Conservation (phyloP, 2,888 invertebrate species). For the Amphipyra berbera region DNA sequence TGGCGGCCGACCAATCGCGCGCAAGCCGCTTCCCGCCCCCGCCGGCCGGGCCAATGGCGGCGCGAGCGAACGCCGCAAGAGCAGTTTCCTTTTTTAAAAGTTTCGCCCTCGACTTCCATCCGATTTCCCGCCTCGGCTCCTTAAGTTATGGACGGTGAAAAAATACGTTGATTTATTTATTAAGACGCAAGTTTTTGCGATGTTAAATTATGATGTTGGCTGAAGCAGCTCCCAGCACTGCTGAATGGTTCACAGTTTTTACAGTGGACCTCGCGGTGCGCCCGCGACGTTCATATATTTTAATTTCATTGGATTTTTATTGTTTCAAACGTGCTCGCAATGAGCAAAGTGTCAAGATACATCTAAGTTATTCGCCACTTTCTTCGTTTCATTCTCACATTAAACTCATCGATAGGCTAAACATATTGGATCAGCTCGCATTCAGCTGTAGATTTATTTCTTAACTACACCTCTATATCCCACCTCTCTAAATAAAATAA, state of each 20-base stretch:
- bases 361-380: conserved; percentile 55
- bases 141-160: conserved; percentile 86
- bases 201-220: conserved; percentile 85
- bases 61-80: conserved; percentile 77
- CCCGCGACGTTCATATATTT: conserved; percentile 61
- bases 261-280: conserved; percentile 44
- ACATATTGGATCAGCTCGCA: conserved; percentile 29
- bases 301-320: conserved; percentile 74
- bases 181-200: conserved; percentile 82
- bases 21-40: conserved; percentile 82
- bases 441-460: conserved; percentile 39
- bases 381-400: conserved; percentile 30
- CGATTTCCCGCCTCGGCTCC: conserved; percentile 88
- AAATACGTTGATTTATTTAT: conserved; percentile 86
- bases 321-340: conserved; percentile 65
- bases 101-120: conserved; percentile 88
- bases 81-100: conserved; percentile 90
- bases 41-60: conserved; percentile 79
- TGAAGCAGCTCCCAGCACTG: conserved; percentile 68
- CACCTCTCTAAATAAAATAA: conserved; percentile 5
- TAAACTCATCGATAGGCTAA: conserved; percentile 41
- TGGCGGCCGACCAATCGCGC: conserved; percentile 80
- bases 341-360: conserved; percentile 50
- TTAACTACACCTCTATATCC: conserved; percentile 28
- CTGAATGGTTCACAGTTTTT: conserved; percentile 76